phyloP scores from a whole-genome alignment of 2,888 invertebrate species.

The Flexamia atlantica region DNA sequence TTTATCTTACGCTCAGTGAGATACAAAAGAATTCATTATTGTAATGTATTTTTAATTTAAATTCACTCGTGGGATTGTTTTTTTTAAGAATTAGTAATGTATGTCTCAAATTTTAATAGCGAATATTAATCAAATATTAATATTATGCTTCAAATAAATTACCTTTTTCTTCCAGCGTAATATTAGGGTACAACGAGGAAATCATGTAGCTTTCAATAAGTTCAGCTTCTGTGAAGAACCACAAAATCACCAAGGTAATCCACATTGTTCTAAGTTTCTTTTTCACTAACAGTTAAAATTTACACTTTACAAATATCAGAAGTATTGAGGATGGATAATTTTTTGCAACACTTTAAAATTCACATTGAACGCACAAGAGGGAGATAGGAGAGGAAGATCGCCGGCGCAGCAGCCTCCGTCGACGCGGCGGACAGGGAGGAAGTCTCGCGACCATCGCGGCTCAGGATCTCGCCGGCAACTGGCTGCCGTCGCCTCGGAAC shows the following conservation, averaged over 20 bases:
- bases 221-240: neutral
- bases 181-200: constrained; percentile 48
- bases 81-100: no score
- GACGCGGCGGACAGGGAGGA: neutral
- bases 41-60: no score
- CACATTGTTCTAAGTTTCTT: constrained; percentile 12
- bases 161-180: constrained; percentile 54
- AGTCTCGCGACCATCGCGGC: constrained; percentile 18
- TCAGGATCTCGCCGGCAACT: constrained; percentile 17
- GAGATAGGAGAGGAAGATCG: neutral
- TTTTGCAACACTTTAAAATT: neutral
- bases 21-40: no score
- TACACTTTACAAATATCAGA: constrained; percentile 7
- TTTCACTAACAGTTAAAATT: neutral
- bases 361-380: neutral
- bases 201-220: constrained; percentile 26
- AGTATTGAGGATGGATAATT: neutral
- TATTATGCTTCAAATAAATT: neutral
- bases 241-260: constrained; percentile 19
- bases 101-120: no score
- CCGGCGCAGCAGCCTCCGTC: neutral
- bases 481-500: constrained; percentile 10
- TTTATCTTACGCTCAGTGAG: no score
- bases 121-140: neutral
- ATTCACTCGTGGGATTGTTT: no score